Base-by-base conservation (phyloP, 2,797 vertebrate genomes). In the Petrocephalus schoutedeni region DNA sequence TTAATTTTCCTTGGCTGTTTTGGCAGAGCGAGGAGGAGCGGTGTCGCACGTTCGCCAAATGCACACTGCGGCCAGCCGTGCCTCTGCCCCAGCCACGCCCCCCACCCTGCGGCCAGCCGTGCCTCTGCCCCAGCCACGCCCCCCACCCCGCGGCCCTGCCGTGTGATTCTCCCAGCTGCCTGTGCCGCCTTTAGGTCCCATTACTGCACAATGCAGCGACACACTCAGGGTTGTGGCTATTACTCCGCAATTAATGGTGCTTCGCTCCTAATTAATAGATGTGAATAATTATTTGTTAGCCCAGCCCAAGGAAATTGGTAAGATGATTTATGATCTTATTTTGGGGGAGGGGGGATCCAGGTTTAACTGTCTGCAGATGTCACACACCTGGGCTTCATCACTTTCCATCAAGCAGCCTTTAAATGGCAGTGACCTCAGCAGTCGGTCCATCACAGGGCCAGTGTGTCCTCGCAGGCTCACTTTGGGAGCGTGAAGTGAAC, bases 1-100 rank as follows among this genome's bases (percentile, higher is more conserved):
- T 89, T 91, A 91, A 94, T 93, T 92, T 92, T 89, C 88, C 59
- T 87, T 85, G 93, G 87, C 88, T 92, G 90, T 21, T 61, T 86
- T 56, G 58, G 84, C 19, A 21, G 14, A 36, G 28, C 12, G 28
- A 57, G 32, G 57, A 49, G 58, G 10, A 86, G 32, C 19, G 10
- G 36, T 19, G 6, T 23, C 14, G 36, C 16, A 19, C 36, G 0
- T 74, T 74, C 36, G 9, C 32, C 2, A 1, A 14, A 2, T 19
- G 14, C 12, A 14, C 32, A 16, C 67, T 19, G 0, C 14, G 56
- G 56, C 9, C 56, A 56, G 6, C 53, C 10, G 6, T 56, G 71
- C 28, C 32, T 9, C 28, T 77, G 41, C 12, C 14, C 32, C 36
- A 80, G 23, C 36, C 10, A 16, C 19, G 2, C 74, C 32, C 19